Base-by-base conservation (phyloP, 2,113 vertebrate genomes). In the Pseudopodoces humilis region DNA sequence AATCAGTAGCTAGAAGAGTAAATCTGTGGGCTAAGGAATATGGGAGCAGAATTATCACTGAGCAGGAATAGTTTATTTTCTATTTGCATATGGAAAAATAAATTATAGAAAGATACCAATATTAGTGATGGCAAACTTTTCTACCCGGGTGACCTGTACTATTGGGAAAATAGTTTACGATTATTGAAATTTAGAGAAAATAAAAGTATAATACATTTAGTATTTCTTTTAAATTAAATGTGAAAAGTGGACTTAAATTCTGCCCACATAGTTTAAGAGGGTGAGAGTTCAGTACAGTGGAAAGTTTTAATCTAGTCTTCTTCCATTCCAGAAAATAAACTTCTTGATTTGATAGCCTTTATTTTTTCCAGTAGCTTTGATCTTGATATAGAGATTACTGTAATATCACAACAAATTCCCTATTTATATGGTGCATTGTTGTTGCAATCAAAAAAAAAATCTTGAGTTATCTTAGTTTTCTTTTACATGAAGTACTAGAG, bases 11-110 rank as follows among this genome's bases (percentile, higher is more conserved):
- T 23, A 33, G 52, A 62, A 64, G 23, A 23, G 23, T 60, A 70
- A 70, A 62, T 84, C 49, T 90, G 28, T 64, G 37, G 19, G 30
- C 58, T 58, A 71, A 62, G 49, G 52, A 88, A 69, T 59, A 30
- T 46, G 22, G 64, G 28, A 46, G 25, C 56, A 96, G 58, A 90
- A 90, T 85, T 96, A 35, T 93, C 67, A 30, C 28, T 78, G 50
- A 77, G 23, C 21, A 85, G 79, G 46, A 55, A 59, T 62, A 28
- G 84, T 63, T 86, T 43, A 30, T 41, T 87, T 89, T 89, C 15
- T 68, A 28, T 86, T 95, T 96, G 43, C 53, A 78, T 80, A 90
- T 91, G 33, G 13, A 44, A 89, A 76, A 93, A 52, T 69, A 67
- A 13, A 24, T 63, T 86, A n/a, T 50, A 23, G 44, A 31, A 44